A percentile compares a stretch with the other conserved stretches of the same genome.
Evolutionary conservation across 1,140 invertebrate genomes (phyloP).

Genomic region (Pogonus chalceus): DNA sequence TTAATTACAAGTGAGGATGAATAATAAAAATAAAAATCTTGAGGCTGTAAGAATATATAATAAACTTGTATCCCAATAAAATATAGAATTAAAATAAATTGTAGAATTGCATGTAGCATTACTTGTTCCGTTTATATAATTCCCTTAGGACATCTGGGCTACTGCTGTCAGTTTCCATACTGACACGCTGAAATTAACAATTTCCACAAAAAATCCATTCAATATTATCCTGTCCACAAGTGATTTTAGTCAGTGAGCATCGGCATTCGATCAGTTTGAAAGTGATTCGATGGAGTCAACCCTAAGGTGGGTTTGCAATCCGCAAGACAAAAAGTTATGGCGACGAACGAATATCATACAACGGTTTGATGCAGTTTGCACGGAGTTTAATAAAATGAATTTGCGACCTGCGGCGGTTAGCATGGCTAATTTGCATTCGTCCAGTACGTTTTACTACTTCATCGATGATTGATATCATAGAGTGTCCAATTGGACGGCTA

Average conservation of each 20-base stretch:
- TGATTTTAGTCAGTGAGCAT: too few relatives aligned
- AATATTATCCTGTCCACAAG: conserved; percentile 2
- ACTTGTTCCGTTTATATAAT: not conserved
- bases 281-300: not conserved
- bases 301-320: too few relatives aligned
- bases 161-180: not conserved
- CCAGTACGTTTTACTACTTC: not conserved
- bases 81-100: not conserved
- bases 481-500: not conserved
- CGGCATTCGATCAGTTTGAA: not conserved
- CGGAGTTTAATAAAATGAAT: conserved; percentile 2
- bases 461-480: not conserved
- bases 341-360: not conserved
- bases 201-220: too few relatives aligned
- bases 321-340: too few relatives aligned
- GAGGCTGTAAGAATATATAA: too few relatives aligned
- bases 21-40: too few relatives aligned
- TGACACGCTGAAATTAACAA: not conserved
- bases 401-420: not conserved
- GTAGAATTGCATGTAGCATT: not conserved
- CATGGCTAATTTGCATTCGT: not conserved
- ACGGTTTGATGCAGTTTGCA: not conserved
- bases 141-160: not conserved
- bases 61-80: not conserved
- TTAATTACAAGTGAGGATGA: too few relatives aligned